Base-by-base conservation (phyloP, 1,140 invertebrate genomes). In the Cataglyphis hispanica region DNA sequence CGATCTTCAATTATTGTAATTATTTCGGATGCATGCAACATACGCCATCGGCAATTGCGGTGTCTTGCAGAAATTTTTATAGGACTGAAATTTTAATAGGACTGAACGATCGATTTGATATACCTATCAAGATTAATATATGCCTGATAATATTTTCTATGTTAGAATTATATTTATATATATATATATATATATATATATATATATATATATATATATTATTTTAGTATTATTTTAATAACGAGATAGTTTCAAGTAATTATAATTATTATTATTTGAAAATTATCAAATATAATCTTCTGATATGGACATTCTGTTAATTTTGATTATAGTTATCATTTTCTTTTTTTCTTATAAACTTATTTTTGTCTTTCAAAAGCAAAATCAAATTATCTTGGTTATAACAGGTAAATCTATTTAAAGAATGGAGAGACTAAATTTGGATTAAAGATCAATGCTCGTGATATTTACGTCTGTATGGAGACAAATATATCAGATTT, bases 1-100 rank as follows among this genome's bases (percentile, higher is more conserved):
- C 58, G 70, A 88, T 89, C 72, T 22, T 76, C 78, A 88, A 92
- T 91, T 90, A 91, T 91, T 74, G 37, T 53, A 69, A 90, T 89
- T 91, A 86, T 91, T 89, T 87, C 37, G 80, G 83, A 88, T 78
- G 78, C 58, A 58, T 86, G 56, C 58, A 67, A 84, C 46, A 50
- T 50, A 50, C 4, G 19, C 63, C 31, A 37, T 1, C 19, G 37
- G 34, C n/a, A 25, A 43, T 88, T 89, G 56, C 70, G 31, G 22
- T 61, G 60, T 83, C 67, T 60, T 43, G 13, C 10, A 4, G 16
- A 34, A 70, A 83, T 83, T 83, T 31, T 19, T 77, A 56, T 60
- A 31, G 25, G 22, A 58, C 11, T 72, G 16, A 60, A 60, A n/a
- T 83, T 31, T 19, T 77, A 56, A 31, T 60, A 31, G 25, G 22